Evolutionary conservation across 2,888 invertebrate genomes (phyloP).

Genomic region (Agrochola macilenta): DNA sequence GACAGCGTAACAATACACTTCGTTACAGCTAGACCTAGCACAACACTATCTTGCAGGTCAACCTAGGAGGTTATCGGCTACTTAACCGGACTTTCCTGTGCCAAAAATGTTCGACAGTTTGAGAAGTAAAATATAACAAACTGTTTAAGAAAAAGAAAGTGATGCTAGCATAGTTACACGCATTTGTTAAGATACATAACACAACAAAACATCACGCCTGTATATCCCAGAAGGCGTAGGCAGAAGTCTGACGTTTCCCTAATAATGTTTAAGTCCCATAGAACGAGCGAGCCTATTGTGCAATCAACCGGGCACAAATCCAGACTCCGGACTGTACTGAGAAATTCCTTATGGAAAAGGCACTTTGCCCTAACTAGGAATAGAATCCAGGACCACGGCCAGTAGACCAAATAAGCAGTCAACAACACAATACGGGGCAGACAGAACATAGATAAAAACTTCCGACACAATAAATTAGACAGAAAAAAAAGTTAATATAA

Average conservation of each 20-base stretch:
- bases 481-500: slow-evolving; percentile 23
- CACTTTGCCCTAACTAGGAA: neutral
- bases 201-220: too few species aligned
- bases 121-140: too few species aligned
- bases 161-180: too few species aligned
- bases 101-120: too few species aligned
- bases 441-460: neutral
- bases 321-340: too few species aligned
- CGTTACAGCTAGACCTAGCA: neutral
- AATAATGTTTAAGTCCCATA: neutral
- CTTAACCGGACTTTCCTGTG: too few species aligned
- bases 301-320: neutral
- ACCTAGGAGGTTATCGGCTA: too few species aligned
- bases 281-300: neutral
- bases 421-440: neutral
- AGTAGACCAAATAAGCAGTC: accelerated
- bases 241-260: neutral
- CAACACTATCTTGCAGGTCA: neutral
- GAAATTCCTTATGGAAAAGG: neutral
- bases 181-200: neutral
- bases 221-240: neutral
- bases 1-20: neutral
- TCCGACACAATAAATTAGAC: slow-evolving; percentile 8
- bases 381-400: neutral
- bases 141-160: too few species aligned